A percentile compares a stretch with the other conserved stretches of the same genome.
Conservation (phyloP, 2,888 invertebrate genomes). For the Carcina quercana region DNA sequence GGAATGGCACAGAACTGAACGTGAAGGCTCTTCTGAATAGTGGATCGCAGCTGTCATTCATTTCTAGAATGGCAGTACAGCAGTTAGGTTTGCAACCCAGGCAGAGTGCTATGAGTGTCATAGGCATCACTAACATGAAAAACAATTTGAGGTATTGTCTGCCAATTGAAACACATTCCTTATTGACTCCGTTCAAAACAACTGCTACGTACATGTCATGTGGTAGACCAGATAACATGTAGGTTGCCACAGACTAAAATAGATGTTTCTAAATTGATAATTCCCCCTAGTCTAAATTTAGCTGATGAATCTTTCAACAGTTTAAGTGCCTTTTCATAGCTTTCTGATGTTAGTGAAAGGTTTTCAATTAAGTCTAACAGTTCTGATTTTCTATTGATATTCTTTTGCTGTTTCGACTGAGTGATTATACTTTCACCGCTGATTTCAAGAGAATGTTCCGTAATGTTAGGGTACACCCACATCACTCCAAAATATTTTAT, state of each 20-base stretch:
- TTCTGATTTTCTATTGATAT: constrained; percentile 3
- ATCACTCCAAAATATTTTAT: constrained; percentile 14
- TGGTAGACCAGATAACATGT: background rate
- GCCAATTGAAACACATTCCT: background rate
- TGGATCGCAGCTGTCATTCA: background rate
- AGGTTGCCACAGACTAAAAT: background rate
- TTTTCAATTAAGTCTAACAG: background rate
- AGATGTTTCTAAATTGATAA: background rate
- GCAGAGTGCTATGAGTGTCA: background rate
- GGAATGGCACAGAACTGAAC: background rate
- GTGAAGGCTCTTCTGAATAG: background rate
- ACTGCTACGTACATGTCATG: no score
- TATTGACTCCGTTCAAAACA: background rate
- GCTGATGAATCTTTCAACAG: background rate
- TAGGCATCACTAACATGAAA: background rate
- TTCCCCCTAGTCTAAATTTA: background rate
- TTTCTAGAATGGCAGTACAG: background rate
- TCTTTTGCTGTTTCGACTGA: background rate
- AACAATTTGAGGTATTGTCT: background rate
- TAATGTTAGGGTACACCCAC: constrained; percentile 8
- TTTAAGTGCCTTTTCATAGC: background rate
- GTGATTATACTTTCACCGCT: background rate
- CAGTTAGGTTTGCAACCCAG: background rate
- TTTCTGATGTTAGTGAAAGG: background rate
- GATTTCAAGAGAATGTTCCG: constrained; percentile 13